Evolutionary conservation across 2,888 invertebrate genomes (phyloP), one percentile per base, ranked within the genome.

Genomic region (Augiades crinisus): DNA sequence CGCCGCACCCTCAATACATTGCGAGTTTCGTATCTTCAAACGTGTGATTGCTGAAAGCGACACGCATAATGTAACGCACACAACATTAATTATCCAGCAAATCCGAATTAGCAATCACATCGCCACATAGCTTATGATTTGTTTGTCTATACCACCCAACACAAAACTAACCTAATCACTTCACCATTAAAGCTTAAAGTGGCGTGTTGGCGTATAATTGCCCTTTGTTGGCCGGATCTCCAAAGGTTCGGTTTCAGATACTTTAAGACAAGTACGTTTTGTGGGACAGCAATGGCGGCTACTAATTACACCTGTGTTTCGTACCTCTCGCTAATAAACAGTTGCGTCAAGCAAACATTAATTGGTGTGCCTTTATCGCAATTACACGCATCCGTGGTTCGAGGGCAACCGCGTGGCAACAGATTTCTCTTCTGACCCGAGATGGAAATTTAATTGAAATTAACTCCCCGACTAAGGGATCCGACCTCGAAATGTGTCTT

Each of bases 361-460:
- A 86, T 87, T 85, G 77, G 65, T 65, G 64, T 65, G 59, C 71
- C 72, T 81, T 78, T 84, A 80, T 70, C 67, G 69, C 85, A 86
- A 88, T 88, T 86, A 87, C 82, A 86, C 81, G 88, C 87, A 79
- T 84, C 85, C 83, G 75, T 78, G 78, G 72, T 80, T 82, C 75
- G 77, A 79, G 81, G 81, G 80, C 84, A 72, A 66, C 62, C 63
- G 61, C 67, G 67, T 72, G 70, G 74, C 71, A 70, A 64, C 63
- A 75, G 85, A 81, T 87, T 87, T 87, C 85, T 76, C 85, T 85
- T 81, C 72, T 81, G 82, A 81, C 83, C 83, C 68, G 71, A 75
- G 70, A 68, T 70, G 74, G 73, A 75, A 70, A 72, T 65, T 72
- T 80, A 76, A 80, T 80, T 78, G 70, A 67, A 79, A 78, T 78